These are phyloP conservation scores for Myodes glareolus DNA, from an alignment of 2,113 vertebrate genomes.

Conservation along the genomic window DNA sequence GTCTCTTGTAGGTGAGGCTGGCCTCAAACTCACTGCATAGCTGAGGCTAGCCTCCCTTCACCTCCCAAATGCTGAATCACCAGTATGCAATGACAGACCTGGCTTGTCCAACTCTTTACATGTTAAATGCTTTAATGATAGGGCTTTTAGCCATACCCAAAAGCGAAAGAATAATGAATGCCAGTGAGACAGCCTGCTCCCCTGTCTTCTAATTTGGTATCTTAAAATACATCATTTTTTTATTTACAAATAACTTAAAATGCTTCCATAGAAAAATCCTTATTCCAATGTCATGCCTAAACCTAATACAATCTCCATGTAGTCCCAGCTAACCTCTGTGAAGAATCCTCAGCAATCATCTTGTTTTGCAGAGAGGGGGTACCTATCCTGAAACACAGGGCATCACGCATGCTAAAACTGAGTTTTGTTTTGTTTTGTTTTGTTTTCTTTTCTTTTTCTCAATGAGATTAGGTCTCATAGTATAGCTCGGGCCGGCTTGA, in stretches of 20 bases:
- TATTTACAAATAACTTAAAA: constrained; percentile 1
- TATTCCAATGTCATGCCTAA: background rate
- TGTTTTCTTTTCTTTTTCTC: background rate
- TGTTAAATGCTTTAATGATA: background rate
- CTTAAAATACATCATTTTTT: constrained; percentile 58
- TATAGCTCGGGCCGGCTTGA: background rate
- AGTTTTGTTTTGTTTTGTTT: background rate
- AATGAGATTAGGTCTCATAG: background rate
- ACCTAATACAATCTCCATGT: background rate
- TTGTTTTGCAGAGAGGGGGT: background rate
- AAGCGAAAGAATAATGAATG: background rate
- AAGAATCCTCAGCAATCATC: background rate
- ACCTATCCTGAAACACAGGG: background rate
- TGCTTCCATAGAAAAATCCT: background rate
- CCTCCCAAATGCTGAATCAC: background rate
- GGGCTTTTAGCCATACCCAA: background rate
- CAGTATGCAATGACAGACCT: background rate
- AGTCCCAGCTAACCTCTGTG: background rate
- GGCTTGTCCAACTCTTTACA: background rate
- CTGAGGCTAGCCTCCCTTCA: background rate
- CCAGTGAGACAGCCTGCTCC: background rate
- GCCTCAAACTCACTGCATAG: background rate
- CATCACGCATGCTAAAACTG: background rate
- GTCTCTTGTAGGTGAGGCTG: background rate
- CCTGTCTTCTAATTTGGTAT: background rate